These are phyloP conservation scores for Caradrina kadenii DNA, from an alignment of 2,888 invertebrate genomes.

Conservation along the genomic window DNA sequence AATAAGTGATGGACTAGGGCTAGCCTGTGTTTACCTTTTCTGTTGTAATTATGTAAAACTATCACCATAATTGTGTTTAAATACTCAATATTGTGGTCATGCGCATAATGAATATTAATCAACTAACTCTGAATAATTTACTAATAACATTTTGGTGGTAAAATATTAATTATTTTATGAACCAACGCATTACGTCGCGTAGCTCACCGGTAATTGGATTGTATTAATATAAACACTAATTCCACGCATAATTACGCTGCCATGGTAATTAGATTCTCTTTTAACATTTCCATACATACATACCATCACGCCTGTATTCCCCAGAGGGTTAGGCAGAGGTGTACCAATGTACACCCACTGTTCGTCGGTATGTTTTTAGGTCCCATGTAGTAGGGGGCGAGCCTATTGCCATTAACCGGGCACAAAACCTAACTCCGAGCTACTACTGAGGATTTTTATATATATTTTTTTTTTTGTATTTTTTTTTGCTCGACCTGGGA, in stretches of 20 bases:
- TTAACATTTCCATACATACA: too few species aligned
- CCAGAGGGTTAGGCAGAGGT: too few species aligned
- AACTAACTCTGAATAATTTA: conserved; percentile 37
- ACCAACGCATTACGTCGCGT: conserved; percentile 10
- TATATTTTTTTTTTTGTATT: too few species aligned
- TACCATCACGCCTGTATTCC: too few species aligned
- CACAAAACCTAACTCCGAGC: too few species aligned
- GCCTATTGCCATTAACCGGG: too few species aligned
- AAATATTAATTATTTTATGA: conserved; percentile 42
- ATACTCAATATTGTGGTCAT: conserved; percentile 21
- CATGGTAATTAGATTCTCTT: conserved; percentile 23
- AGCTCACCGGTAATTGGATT: conserved; percentile 26
- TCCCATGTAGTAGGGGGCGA: too few species aligned
- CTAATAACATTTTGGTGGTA: conserved; percentile 22
- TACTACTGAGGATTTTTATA: too few species aligned
- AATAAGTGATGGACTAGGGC: background rate
- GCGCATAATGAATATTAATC: conserved; percentile 40
- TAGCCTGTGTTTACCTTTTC: background rate
- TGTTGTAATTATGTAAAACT: background rate
- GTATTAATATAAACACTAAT: conserved; percentile 33
- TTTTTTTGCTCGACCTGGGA: too few species aligned
- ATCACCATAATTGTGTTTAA: background rate
- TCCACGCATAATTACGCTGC: conserved; percentile 16
- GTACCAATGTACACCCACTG: too few species aligned
- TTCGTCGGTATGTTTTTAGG: too few species aligned